Evolutionary conservation across 2,113 vertebrate genomes (phyloP).

Genomic region (Sitta europaea): DNA sequence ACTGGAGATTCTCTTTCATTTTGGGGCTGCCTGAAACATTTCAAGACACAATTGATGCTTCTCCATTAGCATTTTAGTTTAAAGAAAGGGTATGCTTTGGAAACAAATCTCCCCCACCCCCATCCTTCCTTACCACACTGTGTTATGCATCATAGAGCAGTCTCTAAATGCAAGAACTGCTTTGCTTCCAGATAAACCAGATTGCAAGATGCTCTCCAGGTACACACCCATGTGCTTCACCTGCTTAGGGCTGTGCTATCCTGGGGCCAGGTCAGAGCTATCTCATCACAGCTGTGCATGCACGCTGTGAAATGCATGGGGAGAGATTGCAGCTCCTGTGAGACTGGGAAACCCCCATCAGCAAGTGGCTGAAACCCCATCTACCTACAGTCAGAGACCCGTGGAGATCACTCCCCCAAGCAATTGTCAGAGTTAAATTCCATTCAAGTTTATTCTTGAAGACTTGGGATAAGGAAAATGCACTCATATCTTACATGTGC

Average conservation of each 20-base stretch:
- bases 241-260: fast-evolving
- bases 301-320: fast-evolving
- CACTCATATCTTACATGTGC: fast-evolving
- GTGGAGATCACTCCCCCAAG: neutral
- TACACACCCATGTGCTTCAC: neutral
- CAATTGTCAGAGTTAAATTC: neutral
- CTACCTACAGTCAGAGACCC: neutral
- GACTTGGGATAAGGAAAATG: neutral
- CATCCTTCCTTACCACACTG: neutral
- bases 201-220: neutral
- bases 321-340: neutral
- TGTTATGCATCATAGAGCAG: fast-evolving
- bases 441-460: neutral
- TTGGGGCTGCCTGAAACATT: neutral
- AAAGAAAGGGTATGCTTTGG: neutral
- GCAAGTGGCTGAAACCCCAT: neutral
- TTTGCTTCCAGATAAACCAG: neutral
- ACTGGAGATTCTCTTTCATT: neutral
- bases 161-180: neutral
- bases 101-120: neutral
- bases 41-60: neutral
- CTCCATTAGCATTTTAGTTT: neutral
- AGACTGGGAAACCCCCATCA: neutral
- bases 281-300: neutral
- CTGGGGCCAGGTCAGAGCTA: neutral